Evolutionary conservation across 2,888 invertebrate species (phyloP), one percentile per base, ranked within the genome.

Genomic region (Acheta domesticus): DNA sequence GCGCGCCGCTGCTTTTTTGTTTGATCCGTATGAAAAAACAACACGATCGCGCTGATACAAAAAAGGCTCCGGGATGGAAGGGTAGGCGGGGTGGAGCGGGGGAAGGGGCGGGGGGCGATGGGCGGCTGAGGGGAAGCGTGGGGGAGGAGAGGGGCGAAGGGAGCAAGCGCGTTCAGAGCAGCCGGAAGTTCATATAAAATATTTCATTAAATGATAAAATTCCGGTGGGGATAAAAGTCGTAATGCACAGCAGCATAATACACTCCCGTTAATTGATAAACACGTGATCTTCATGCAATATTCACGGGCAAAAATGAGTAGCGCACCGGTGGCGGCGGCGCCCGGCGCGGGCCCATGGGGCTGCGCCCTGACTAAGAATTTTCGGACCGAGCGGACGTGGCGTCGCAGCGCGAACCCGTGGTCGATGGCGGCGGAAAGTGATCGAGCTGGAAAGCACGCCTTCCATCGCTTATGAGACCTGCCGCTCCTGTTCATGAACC

Each of bases 1-100:
- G n/a, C 62, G 62, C 62, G 16, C 14, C 62, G 14, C 16, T n/a
- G 14, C n/a, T 62, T 62, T 62, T 62, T 62, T 62, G 62, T 62
- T 62, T 62, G 62, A 62, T 62, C 62, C 62, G 62, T 62, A 62
- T 62, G 62, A 62, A 62, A 62, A 62, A 62, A 62, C 62, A 62
- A 62, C 62, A 62, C 62, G 62, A 62, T 62, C 62, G n/a, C 62
- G 62, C 62, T 62, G 62, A 62, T 62, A 62, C 62, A 62, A 62
- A 62, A 62, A 62, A n/a, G 62, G 62, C 62, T 62, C 16, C 62
- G 62, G 62, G 62, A 62, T 62, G 62, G 62, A 62, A 62, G n/a
- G n/a, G n/a, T 19, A 5, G 14, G 62, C 62, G 62, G 62, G 36
- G 62, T 16, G 62, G 23, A 36, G 36, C 5, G 36, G 36, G 36